Evolutionary conservation across 2,113 vertebrate genomes (phyloP).

Genomic region (Tapirus terrestris): DNA sequence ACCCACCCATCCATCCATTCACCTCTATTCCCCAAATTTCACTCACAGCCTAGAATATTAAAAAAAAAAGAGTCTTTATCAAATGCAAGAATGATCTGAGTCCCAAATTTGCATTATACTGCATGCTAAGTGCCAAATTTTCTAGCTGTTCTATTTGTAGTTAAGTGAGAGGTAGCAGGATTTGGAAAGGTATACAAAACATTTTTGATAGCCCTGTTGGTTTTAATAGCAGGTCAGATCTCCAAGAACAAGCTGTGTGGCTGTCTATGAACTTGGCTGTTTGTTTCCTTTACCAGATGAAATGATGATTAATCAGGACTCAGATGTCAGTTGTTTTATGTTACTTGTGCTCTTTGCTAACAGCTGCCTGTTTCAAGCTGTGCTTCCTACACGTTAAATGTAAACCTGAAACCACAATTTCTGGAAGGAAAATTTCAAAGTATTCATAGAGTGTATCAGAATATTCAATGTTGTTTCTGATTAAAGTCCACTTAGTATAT

Average conservation of each 20-base stretch:
- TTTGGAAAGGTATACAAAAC: background rate
- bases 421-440: slow-evolving; percentile 53
- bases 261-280: slow-evolving; percentile 32
- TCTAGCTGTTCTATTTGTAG: background rate
- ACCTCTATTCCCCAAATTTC: background rate
- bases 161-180: slow-evolving; percentile 18
- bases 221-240: slow-evolving; percentile 49
- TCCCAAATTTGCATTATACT: background rate
- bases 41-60: background rate
- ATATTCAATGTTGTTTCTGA: slow-evolving; percentile 18
- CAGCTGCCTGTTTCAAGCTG: slow-evolving; percentile 65
- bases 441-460: background rate
- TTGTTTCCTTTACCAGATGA: slow-evolving; percentile 50
- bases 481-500: slow-evolving; percentile 42
- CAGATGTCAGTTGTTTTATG: slow-evolving; percentile 55
- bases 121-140: background rate
- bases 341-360: slow-evolving; percentile 61
- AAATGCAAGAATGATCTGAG: background rate
- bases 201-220: background rate
- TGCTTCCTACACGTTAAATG: slow-evolving; percentile 45
- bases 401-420: slow-evolving; percentile 62
- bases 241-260: slow-evolving; percentile 17
- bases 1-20: background rate
- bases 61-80: background rate
- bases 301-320: slow-evolving; percentile 67